Conservation (phyloP, 1,140 invertebrate genomes). For the Aleiodes sp. region DNA sequence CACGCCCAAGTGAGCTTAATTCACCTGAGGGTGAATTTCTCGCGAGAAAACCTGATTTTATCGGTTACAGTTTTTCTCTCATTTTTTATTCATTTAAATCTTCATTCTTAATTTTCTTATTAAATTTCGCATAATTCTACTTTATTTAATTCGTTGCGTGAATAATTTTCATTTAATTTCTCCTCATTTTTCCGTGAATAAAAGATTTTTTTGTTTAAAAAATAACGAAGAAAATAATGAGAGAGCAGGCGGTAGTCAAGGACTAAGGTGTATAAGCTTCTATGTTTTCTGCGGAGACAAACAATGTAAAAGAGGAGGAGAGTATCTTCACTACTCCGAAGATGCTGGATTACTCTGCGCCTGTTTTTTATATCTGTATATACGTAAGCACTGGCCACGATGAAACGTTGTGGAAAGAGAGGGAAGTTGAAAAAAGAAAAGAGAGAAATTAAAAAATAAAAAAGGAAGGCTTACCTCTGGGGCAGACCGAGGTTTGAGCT, state of each 20-base stretch:
- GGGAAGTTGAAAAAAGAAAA: not conserved
- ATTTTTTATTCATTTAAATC: too few relatives aligned
- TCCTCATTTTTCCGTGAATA: too few relatives aligned
- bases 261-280: conserved; percentile 4
- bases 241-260: not conserved
- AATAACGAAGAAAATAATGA: not conserved
- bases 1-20: conserved; percentile 17
- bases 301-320: not conserved
- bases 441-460: too few relatives aligned
- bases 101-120: too few relatives aligned
- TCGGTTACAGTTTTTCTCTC: too few relatives aligned
- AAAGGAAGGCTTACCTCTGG: not conserved
- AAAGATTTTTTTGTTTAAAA: not conserved
- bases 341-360: not conserved
- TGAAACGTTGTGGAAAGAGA: not conserved
- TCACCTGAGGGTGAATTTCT: conserved; percentile 15
- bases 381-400: not conserved
- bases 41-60: conserved; percentile 13
- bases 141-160: too few relatives aligned
- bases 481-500: not conserved
- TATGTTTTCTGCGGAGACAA: not conserved
- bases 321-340: not conserved
- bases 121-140: too few relatives aligned
- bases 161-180: too few relatives aligned
- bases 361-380: too few relatives aligned